These are phyloP conservation scores for Rattus rattus DNA, from an alignment of 2,113 vertebrate species.

Conservation along the genomic window DNA sequence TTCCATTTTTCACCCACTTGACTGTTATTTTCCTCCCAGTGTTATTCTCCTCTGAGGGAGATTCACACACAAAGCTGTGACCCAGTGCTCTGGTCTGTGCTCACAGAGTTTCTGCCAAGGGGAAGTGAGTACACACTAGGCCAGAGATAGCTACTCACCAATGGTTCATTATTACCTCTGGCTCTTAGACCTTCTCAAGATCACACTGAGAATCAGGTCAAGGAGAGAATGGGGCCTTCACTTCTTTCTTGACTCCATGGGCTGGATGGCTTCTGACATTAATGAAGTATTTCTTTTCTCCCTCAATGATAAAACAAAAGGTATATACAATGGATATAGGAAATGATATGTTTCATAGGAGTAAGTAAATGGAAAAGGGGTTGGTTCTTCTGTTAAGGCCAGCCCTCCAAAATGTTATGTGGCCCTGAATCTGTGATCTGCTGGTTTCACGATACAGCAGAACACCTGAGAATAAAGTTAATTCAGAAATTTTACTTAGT, in stretches of 20 bases:
- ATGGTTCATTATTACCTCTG: neutral
- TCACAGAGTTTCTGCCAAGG: neutral
- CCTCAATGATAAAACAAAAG: neutral
- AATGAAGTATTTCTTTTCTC: slow-evolving; percentile 18
- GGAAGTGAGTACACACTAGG: neutral
- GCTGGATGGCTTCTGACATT: neutral
- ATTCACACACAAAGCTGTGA: neutral
- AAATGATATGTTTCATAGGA: neutral
- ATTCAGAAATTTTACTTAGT: slow-evolving; percentile 18
- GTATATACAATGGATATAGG: neutral
- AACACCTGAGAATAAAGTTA: neutral
- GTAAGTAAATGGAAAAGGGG: neutral
- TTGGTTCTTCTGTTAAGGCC: neutral
- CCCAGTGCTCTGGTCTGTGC: neutral
- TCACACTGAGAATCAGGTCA: neutral
- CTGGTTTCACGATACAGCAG: neutral
- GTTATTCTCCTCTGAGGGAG: neutral
- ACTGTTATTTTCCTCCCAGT: neutral
- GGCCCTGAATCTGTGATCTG: neutral
- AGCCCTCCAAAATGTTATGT: neutral
- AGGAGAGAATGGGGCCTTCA: neutral
- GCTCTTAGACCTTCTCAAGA: neutral
- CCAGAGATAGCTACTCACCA: neutral
- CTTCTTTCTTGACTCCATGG: neutral
- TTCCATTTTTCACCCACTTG: neutral